Percentiles rank a stretch among this genome's conserved stretches.
Evolutionary conservation across 1,140 invertebrate species (phyloP).

Genomic region (Stenopsyche tienmushanensis): DNA sequence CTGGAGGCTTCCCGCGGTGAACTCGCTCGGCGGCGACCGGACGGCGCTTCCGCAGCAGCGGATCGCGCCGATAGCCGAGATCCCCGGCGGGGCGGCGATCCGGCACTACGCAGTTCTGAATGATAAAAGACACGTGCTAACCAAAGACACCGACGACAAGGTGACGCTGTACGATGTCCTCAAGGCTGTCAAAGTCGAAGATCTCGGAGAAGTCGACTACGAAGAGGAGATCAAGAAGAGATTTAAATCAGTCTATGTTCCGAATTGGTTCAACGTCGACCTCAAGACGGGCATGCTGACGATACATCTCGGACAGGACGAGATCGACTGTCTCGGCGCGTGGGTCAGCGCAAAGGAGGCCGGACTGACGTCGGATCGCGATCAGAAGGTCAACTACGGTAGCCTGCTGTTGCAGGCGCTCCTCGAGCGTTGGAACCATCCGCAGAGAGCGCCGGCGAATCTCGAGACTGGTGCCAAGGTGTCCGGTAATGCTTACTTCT

Average conservation of each 20-base stretch:
- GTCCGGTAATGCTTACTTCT: conserved; percentile 83
- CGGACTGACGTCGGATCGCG: conserved; percentile 78
- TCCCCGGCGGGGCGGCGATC: conserved; percentile 89
- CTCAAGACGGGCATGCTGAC: conserved; percentile 98
- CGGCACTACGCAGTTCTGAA: conserved; percentile 90
- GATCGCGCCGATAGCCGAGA: conserved; percentile 50
- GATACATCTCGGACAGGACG: conserved; percentile 94
- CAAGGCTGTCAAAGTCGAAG: conserved; percentile 87
- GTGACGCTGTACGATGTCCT: conserved; percentile 98
- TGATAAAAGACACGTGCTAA: conserved; percentile 94
- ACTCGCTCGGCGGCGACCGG: conserved; percentile 49
- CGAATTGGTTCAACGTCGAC: conserved; percentile 99
- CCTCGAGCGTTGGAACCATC: conserved; percentile 91
- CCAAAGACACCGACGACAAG: conserved; percentile 94
- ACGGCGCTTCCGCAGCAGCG: conserved; percentile 45
- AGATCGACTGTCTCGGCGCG: conserved; percentile 96
- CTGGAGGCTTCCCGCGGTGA: conserved; percentile 62
- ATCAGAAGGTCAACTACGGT: conserved; percentile 97
- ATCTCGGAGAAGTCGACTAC: conserved; percentile 89
- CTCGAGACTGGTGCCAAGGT: conserved; percentile 65
- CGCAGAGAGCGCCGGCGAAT: conserved; percentile 56
- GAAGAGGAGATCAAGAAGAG: conserved; percentile 93
- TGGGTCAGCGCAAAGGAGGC: conserved; percentile 98
- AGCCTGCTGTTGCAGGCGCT: conserved; percentile 91
- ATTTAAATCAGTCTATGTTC: conserved; percentile 94